Conservation (phyloP, 1,140 invertebrate species). For the Drosophila punjabiensis region DNA sequence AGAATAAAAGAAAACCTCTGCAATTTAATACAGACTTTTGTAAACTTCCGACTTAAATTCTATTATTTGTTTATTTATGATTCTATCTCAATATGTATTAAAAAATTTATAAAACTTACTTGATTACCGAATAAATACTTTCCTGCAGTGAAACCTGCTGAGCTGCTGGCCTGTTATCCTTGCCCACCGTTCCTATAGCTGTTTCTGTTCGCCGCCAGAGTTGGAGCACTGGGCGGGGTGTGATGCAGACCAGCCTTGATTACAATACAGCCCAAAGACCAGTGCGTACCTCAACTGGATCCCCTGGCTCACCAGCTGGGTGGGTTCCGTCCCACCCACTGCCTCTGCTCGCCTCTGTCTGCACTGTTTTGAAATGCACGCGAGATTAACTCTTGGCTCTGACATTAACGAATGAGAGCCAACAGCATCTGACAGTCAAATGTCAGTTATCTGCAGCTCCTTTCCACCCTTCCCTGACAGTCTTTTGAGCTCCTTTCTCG, state of each 20-base stretch:
- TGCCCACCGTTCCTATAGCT: slow-evolving; percentile 41
- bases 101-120: neutral
- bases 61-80: neutral
- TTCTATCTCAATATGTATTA: neutral
- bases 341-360: slow-evolving; percentile 32
- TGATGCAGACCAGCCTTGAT: slow-evolving; percentile 64
- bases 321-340: neutral
- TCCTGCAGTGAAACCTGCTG: slow-evolving; percentile 13
- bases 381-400: slow-evolving; percentile 81
- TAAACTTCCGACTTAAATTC: neutral
- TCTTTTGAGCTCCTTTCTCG: slow-evolving; percentile 5
- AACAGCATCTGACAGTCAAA: slow-evolving; percentile 83
- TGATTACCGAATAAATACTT: neutral
- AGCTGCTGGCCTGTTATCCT: slow-evolving; percentile 27
- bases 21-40: neutral
- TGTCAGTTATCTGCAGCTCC: slow-evolving; percentile 77
- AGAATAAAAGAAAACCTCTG: neutral
- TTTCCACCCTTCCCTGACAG: slow-evolving; percentile 7
- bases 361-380: slow-evolving; percentile 77
- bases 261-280: slow-evolving; percentile 63
- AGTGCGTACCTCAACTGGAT: slow-evolving; percentile 64
- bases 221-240: slow-evolving; percentile 7
- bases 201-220: slow-evolving; percentile 31
- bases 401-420: slow-evolving; percentile 83
- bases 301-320: neutral